Conservation (phyloP, 2,797 vertebrate species). For the Platalea minor region DNA sequence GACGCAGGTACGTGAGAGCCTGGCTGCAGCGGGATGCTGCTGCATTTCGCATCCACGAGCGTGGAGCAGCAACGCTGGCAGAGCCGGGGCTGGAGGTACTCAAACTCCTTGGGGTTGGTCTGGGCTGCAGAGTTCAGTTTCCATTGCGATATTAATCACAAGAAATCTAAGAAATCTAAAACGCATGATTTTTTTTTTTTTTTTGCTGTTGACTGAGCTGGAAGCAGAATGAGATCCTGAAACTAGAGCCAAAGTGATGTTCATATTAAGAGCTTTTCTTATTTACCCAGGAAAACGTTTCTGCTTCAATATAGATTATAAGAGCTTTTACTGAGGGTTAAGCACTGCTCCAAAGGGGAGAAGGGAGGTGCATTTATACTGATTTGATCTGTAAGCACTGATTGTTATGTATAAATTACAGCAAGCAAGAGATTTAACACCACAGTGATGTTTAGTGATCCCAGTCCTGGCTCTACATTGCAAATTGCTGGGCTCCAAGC, state of each 20-base stretch:
- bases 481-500: background rate
- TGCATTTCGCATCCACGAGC: accelerated
- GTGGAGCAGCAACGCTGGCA: accelerated
- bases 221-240: background rate
- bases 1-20: accelerated
- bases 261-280: background rate
- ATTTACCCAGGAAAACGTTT: background rate
- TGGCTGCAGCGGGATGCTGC: background rate
- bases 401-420: accelerated
- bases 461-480: background rate
- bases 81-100: background rate
- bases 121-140: background rate
- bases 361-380: background rate
- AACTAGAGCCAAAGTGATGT: background rate
- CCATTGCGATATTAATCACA: accelerated
- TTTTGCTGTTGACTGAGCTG: background rate
- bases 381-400: background rate
- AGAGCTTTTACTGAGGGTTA: background rate
- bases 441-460: background rate
- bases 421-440: background rate
- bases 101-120: accelerated
- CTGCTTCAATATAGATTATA: background rate
- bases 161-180: background rate
- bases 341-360: accelerated
- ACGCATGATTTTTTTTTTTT: too few relatives aligned